Percentiles rank a stretch among this genome's conserved stretches.
Conservation (phyloP, 2,797 vertebrate species). For the Lophotriccus pileatus region DNA sequence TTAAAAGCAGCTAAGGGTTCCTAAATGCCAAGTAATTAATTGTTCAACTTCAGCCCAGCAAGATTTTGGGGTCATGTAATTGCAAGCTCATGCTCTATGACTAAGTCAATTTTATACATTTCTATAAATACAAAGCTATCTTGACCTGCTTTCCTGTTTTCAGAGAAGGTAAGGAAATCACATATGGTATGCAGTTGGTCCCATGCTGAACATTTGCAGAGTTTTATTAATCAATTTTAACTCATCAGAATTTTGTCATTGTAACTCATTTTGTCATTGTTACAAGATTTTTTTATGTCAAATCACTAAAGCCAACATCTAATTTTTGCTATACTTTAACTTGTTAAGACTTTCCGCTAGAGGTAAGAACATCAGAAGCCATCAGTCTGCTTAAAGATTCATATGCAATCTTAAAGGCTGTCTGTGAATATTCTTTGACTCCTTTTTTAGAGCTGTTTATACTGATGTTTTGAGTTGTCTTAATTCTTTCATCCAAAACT, state of each 20-base stretch:
- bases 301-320: conserved; percentile 37
- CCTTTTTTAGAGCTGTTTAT: background rate
- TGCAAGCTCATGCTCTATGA: background rate
- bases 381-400: background rate
- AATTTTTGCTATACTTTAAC: conserved; percentile 49
- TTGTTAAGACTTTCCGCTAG: conserved; percentile 43
- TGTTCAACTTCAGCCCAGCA: background rate
- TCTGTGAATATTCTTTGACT: background rate
- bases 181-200: background rate
- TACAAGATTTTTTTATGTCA: conserved; percentile 19
- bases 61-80: background rate
- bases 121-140: background rate
- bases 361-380: background rate
- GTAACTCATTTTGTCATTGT: background rate
- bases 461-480: background rate
- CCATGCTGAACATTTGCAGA: background rate
- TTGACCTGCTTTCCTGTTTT: background rate
- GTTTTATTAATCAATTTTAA: conserved; percentile 53
- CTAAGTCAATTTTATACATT: background rate
- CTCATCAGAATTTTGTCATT: background rate
- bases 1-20: background rate
- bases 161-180: background rate
- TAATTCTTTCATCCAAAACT: background rate
- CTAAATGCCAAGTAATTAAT: background rate
- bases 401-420: background rate